Evolutionary conservation across 1,140 invertebrate genomes (phyloP), one percentile per base, ranked within the genome.

Genomic region (Aethina tumida): DNA sequence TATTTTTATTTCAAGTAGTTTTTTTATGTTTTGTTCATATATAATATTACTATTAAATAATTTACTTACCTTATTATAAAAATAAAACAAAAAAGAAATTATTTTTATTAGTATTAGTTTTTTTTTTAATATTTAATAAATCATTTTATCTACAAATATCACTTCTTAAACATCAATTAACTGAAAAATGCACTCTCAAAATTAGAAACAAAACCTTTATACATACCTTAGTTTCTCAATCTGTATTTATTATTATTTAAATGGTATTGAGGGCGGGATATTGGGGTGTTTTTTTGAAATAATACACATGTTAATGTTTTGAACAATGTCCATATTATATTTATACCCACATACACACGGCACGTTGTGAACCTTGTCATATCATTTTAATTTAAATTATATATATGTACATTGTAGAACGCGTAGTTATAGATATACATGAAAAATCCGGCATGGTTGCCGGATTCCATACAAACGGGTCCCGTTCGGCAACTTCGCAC

Each of bases 321-420:
- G 77, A 81, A 81, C 77, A 81, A 79, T 81, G 77, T 81, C 75
- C 77, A 79, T 79, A 79, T 79, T 79, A 78, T 80, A 79, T 79
- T 70, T 67, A 77, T 77, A 79, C 75, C 75, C 77, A 80, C 77
- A 79, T 79, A 80, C 77, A 80, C 77, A 80, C 77, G 78, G 78
- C 78, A 81, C 77, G 75, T 80, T 78, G 78, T 81, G 77, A 81
- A 80, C 77, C 77, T 79, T 77, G 74, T 77, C 76, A 78, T 79
- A 77, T 60, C 57, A 56, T 60, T 63, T 54, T 60, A 61, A 55
- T 62, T 44, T 43, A 38, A 59, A 57, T 55, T 52, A 56, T 56
- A 73, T 73, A 70, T 75, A 74, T 74, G 70, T 75, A 75, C 73
- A 75, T 73, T 73, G 73, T 71, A 75, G 70, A 73, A 73, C 71